Evolutionary conservation across 1,140 invertebrate genomes (phyloP).

Genomic region (Drosophila malerkotliana): DNA sequence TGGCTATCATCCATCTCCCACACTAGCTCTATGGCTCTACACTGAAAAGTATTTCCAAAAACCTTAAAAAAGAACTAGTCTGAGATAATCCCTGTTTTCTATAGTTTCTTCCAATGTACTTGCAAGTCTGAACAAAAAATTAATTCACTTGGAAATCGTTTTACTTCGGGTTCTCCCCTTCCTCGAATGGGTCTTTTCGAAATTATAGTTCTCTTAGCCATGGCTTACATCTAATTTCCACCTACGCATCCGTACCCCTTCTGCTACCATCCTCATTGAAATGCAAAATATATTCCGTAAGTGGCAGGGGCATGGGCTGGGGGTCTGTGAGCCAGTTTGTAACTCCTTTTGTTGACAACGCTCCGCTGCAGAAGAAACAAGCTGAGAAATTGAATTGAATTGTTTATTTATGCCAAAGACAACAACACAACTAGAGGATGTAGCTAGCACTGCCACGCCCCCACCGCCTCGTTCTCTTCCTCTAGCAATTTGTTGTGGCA

Average conservation of each 20-base stretch:
- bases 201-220: constrained; percentile 59
- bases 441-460: constrained; percentile 1
- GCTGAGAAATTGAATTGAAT: constrained; percentile 74
- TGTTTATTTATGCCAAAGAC: constrained; percentile 75
- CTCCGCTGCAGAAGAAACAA: constrained; percentile 41
- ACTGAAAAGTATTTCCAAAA: constrained; percentile 3
- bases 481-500: constrained; percentile 73
- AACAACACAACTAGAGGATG: constrained; percentile 22
- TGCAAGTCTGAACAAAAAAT: background rate
- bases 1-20: constrained; percentile 26
- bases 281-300: constrained; percentile 68
- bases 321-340: constrained; percentile 46
- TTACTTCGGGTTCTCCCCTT: constrained; percentile 5
- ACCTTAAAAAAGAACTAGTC: no score
- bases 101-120: background rate
- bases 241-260: constrained; percentile 44
- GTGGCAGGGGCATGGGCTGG: background rate
- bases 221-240: constrained; percentile 69
- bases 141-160: constrained; percentile 37
- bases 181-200: constrained; percentile 5
- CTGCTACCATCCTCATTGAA: constrained; percentile 60
- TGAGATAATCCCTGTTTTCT: background rate
- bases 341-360: constrained; percentile 73
- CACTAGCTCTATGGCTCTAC: background rate
- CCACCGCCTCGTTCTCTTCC: constrained; percentile 3